Evolutionary conservation across 2,797 vertebrate species (phyloP).

Genomic region (Hydrolagus colliei): DNA sequence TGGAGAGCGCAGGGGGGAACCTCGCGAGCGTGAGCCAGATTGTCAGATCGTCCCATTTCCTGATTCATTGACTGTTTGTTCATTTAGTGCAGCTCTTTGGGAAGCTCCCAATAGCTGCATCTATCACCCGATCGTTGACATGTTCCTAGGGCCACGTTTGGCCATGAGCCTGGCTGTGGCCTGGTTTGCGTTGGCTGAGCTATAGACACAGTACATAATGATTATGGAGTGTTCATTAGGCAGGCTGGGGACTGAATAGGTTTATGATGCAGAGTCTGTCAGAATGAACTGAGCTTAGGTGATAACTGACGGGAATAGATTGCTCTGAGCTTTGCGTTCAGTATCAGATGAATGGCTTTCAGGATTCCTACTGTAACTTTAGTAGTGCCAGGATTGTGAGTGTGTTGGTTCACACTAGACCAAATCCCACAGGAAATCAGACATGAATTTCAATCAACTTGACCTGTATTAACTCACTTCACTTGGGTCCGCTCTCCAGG

Average conservation of each 20-base stretch:
- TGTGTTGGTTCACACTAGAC: constrained; percentile 13
- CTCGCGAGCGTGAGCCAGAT: background rate
- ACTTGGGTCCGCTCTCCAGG: background rate
- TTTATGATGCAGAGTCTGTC: constrained; percentile 6
- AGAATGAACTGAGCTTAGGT: constrained; percentile 24
- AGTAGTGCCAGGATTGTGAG: background rate
- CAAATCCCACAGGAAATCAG: constrained; percentile 28
- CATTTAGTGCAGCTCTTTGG: background rate
- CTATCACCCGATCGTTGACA: constrained; percentile 7
- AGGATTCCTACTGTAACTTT: background rate
- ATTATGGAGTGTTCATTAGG: constrained; percentile 21
- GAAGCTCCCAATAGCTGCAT: constrained; percentile 1
- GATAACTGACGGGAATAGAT: constrained; percentile 30
- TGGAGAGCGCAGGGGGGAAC: too few species aligned
- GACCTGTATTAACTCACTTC: constrained; percentile 18
- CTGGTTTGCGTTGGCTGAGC: background rate
- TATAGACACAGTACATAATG: background rate
- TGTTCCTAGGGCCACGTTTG: constrained; percentile 1
- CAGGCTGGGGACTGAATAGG: background rate
- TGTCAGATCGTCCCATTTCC: constrained; percentile 19
- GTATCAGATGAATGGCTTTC: constrained; percentile 13
- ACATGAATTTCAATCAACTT: constrained; percentile 17
- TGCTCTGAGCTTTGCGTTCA: background rate
- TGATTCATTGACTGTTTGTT: constrained; percentile 26
- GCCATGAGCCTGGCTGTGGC: background rate